These are phyloP conservation scores for Oreohelix idahoensis DNA, from an alignment of 1,140 invertebrate genomes.

Conservation along the genomic window DNA sequence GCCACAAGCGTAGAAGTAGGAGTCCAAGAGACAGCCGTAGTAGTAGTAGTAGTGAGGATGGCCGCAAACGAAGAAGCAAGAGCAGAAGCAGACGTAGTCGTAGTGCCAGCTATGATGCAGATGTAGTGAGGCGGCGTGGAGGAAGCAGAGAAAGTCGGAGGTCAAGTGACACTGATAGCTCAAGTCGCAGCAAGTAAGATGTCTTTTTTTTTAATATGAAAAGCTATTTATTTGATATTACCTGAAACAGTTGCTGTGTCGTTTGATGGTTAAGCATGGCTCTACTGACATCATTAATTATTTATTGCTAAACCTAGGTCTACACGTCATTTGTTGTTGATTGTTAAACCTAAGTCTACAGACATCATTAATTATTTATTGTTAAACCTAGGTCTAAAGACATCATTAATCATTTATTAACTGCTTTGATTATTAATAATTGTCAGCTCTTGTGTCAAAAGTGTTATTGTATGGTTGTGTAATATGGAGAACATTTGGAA, in stretches of 20 bases:
- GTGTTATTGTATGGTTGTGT: no score
- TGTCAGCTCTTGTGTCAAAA: no score
- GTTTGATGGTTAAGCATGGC: no score
- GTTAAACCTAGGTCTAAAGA: no score
- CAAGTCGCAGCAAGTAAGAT: slow-evolving; percentile 37
- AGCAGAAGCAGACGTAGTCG: slow-evolving; percentile 13
- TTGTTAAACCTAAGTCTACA: not conserved
- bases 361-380: no score
- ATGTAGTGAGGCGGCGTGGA: not conserved
- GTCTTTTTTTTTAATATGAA: not conserved
- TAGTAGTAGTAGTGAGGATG: not conserved
- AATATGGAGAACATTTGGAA: no score
- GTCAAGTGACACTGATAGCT: slow-evolving; percentile 21
- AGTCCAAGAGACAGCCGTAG: not conserved
- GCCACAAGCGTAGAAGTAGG: not conserved
- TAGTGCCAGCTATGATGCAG: not conserved
- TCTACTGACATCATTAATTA: no score
- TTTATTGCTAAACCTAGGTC: no score
- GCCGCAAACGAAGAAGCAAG: not conserved
- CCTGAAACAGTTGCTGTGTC: no score
- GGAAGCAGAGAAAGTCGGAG: slow-evolving; percentile 7
- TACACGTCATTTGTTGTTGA: no score
- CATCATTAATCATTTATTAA: no score
- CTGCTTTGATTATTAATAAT: no score
- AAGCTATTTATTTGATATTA: not conserved